A percentile compares a stretch with the other conserved stretches of the same genome.
Evolutionary conservation across 2,888 invertebrate species (phyloP).

Genomic region (Napeogenes sylphis): DNA sequence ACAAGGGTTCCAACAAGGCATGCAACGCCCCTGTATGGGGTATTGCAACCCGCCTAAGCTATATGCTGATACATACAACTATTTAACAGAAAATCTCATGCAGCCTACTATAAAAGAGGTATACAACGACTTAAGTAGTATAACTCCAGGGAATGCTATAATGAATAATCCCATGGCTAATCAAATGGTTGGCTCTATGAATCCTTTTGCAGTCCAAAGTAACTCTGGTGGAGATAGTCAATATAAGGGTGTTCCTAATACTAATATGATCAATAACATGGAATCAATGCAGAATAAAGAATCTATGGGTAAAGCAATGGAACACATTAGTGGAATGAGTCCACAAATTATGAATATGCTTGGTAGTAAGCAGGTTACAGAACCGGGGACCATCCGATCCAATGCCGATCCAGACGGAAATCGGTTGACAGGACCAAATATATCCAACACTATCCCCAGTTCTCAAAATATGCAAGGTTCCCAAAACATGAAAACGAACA

Average conservation of each 20-base stretch:
- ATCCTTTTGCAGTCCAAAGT: constrained; percentile 8
- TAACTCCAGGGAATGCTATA: constrained; percentile 57
- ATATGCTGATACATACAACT: constrained; percentile 61
- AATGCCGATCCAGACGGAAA: constrained; percentile 17
- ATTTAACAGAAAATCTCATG: constrained; percentile 61
- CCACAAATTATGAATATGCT: constrained; percentile 60
- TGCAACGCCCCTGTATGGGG: constrained; percentile 43
- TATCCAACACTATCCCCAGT: neutral
- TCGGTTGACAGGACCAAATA: constrained; percentile 22
- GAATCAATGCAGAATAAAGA: constrained; percentile 10
- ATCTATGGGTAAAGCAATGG: constrained; percentile 20
- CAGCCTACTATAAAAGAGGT: constrained; percentile 66
- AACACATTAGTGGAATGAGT: constrained; percentile 51
- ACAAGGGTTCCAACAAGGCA: constrained; percentile 11
- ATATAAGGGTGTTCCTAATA: constrained; percentile 13
- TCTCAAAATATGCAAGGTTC: constrained; percentile 9
- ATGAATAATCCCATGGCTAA: constrained; percentile 51
- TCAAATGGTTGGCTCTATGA: constrained; percentile 46
- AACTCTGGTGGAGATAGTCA: neutral
- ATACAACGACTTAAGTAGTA: constrained; percentile 58
- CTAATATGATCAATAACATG: constrained; percentile 14
- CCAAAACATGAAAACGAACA: constrained; percentile 6
- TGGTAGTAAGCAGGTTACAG: constrained; percentile 33
- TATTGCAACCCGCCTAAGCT: constrained; percentile 56
- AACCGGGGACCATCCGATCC: constrained; percentile 23